Evolutionary conservation across 53 echinoderm and acorn worm genomes (phyloP).

Genomic region (Apostichopus leukothele): DNA sequence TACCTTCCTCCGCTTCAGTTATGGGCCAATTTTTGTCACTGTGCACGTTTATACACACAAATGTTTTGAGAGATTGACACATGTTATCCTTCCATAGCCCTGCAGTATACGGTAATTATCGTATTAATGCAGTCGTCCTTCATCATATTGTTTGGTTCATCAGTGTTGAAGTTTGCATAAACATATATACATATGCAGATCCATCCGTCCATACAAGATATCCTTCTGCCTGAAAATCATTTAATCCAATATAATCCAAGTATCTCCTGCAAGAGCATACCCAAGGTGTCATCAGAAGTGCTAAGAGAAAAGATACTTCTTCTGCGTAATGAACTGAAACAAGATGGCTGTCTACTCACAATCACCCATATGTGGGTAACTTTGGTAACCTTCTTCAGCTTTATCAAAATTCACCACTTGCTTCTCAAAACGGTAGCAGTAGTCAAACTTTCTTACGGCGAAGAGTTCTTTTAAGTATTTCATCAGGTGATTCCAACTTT

Average conservation of each 20-base stretch:
- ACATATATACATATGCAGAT: not conserved
- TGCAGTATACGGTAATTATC: no score
- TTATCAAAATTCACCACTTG: not conserved
- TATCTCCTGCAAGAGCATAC: no score
- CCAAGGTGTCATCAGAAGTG: not conserved
- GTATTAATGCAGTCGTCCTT: not conserved
- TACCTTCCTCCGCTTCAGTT: not conserved
- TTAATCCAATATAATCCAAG: constrained; percentile 1
- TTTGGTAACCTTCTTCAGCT: not conserved
- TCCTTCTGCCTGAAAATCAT: constrained; percentile 34
- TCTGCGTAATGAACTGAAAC: constrained; percentile 27
- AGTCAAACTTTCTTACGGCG: no score
- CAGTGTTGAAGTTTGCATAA: not conserved
- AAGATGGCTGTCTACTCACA: constrained; percentile 6
- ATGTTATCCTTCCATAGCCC: not conserved
- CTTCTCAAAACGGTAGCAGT: not conserved
- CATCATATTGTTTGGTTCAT: not conserved
- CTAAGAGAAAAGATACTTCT: not conserved
- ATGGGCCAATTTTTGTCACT: not conserved
- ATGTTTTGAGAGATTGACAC: not conserved
- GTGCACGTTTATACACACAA: constrained; percentile 2
- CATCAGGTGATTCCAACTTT: no score
- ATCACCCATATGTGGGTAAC: not conserved
- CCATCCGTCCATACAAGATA: not conserved
- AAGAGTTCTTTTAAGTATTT: no score